These are phyloP conservation scores for Enoplosus armatus DNA, from an alignment of 2,797 vertebrate genomes.

Conservation along the genomic window DNA sequence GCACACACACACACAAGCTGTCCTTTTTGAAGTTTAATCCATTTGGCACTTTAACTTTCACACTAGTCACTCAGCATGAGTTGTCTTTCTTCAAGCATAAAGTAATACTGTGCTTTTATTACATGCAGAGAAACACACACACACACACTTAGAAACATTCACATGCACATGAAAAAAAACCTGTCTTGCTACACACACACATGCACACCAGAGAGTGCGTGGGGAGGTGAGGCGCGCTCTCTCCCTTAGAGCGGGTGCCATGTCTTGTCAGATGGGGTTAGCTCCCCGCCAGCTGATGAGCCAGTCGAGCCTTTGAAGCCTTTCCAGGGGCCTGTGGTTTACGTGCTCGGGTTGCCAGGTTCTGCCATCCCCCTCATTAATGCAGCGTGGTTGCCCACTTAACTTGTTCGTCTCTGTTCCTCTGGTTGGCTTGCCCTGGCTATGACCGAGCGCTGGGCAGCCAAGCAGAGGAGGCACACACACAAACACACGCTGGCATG, in stretches of 20 bases:
- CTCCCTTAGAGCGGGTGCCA: slow-evolving; percentile 71
- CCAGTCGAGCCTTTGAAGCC: slow-evolving; percentile 76
- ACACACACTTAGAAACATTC: slow-evolving; percentile 31
- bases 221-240: slow-evolving; percentile 59
- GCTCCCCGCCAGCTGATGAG: slow-evolving; percentile 69
- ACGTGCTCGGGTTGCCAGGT: slow-evolving; percentile 80
- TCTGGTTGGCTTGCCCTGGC: slow-evolving; percentile 52
- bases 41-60: slow-evolving; percentile 50
- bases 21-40: slow-evolving; percentile 39
- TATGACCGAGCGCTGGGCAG: slow-evolving; percentile 53
- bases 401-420: slow-evolving; percentile 62
- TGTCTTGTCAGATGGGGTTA: slow-evolving; percentile 81
- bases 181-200: slow-evolving; percentile 9
- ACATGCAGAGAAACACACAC: slow-evolving; percentile 3
- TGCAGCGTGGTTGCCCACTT: slow-evolving; percentile 76
- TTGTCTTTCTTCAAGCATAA: slow-evolving; percentile 34
- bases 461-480: slow-evolving; percentile 49
- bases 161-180: slow-evolving; percentile 53
- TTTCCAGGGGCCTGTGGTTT: slow-evolving; percentile 73
- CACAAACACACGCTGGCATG: slow-evolving; percentile 3
- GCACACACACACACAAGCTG: neutral
- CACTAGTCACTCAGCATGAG: slow-evolving; percentile 46
- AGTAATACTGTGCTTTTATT: slow-evolving; percentile 30
- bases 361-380: slow-evolving; percentile 78
- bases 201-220: slow-evolving; percentile 17